A percentile compares a stretch with the other conserved stretches of the same genome.
These are phyloP conservation scores for Limnothrissa miodon DNA, from an alignment of 2,113 vertebrate genomes.

Conservation along the genomic window DNA sequence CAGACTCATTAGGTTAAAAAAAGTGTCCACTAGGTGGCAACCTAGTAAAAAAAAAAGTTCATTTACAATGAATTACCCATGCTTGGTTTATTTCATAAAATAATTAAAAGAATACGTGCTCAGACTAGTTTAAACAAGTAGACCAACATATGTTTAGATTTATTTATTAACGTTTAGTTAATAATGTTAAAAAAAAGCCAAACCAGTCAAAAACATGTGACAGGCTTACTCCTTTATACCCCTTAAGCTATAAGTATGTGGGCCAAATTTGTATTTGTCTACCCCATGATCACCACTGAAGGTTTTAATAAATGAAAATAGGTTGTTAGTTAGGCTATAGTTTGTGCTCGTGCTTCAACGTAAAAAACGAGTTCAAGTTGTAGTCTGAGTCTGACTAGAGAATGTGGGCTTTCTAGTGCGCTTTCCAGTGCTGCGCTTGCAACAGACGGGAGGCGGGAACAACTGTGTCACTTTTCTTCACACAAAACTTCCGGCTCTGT, in stretches of 20 bases:
- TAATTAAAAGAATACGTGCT: no score
- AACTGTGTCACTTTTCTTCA: constrained; percentile 16
- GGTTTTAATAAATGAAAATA: background rate
- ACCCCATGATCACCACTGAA: background rate
- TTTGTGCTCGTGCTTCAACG: background rate
- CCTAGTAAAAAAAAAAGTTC: no score
- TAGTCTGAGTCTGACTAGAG: background rate
- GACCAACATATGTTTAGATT: no score
- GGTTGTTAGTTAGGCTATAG: background rate
- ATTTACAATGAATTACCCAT: no score
- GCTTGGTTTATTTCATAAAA: no score
- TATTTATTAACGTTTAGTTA: background rate
- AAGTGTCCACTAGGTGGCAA: background rate
- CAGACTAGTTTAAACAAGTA: no score
- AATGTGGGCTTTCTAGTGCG: background rate
- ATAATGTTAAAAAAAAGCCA: background rate
- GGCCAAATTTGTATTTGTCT: background rate
- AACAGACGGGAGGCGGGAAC: constrained; percentile 18
- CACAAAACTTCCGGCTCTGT: constrained; percentile 29
- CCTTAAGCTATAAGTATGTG: no score
- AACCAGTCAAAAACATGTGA: background rate
- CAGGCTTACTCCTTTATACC: no score
- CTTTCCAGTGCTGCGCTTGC: background rate
- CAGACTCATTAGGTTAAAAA: no score
- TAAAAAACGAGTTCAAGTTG: background rate